These are phyloP conservation scores for Fabriciana adippe DNA, from an alignment of 2,888 invertebrate genomes.

Conservation along the genomic window DNA sequence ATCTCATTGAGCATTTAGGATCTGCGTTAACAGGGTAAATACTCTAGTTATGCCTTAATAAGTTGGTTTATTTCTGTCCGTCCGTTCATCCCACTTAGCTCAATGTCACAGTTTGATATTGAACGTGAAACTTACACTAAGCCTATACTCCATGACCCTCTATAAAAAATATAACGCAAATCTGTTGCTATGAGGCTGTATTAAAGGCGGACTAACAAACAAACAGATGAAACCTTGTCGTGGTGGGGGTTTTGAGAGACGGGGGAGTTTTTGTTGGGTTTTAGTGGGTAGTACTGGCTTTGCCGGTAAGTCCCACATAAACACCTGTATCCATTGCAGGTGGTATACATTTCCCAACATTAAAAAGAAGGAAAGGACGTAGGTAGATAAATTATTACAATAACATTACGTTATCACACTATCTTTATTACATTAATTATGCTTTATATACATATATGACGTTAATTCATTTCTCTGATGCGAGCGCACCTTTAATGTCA, in stretches of 20 bases:
- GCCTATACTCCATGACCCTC: too few species aligned
- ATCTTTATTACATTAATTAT: background rate
- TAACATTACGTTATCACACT: background rate
- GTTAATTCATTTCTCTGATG: background rate
- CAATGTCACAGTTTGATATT: constrained; percentile 41
- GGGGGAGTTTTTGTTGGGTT: too few species aligned
- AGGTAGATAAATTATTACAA: background rate
- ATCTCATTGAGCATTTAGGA: constrained; percentile 33
- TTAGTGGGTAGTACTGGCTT: too few species aligned
- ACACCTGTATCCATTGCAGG: background rate
- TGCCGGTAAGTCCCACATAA: too few species aligned
- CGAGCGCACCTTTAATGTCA: background rate
- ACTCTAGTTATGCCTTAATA: constrained; percentile 28
- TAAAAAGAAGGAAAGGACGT: background rate
- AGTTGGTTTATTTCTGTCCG: constrained; percentile 31
- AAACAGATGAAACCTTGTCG: too few species aligned
- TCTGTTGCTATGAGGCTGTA: too few species aligned
- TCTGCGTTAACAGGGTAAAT: constrained; percentile 36
- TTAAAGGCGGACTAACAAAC: too few species aligned
- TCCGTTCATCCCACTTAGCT: constrained; percentile 33
- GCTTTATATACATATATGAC: background rate
- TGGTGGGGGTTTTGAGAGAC: too few species aligned
- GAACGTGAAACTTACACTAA: constrained; percentile 31
- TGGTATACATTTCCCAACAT: background rate
- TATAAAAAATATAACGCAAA: too few species aligned